Evolutionary conservation across 2,888 invertebrate species (phyloP).

Genomic region (Lamellibrachia columna): DNA sequence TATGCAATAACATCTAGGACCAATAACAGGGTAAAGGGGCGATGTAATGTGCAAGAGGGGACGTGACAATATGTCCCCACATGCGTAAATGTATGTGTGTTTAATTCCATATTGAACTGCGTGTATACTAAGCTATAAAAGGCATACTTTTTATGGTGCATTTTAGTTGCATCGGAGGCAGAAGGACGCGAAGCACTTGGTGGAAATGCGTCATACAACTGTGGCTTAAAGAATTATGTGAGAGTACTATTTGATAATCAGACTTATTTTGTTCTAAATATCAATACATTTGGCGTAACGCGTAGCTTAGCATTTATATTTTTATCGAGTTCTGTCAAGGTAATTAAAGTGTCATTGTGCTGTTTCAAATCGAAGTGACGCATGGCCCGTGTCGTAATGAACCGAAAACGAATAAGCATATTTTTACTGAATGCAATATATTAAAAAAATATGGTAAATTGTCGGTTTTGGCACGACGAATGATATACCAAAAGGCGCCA

Average conservation of each 20-base stretch:
- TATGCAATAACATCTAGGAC: background rate
- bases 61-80: too few species aligned
- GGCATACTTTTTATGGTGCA: background rate
- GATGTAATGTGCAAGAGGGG: background rate
- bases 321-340: background rate
- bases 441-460: background rate
- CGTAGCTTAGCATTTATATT: background rate
- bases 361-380: too few species aligned
- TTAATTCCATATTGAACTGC: background rate
- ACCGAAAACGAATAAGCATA: too few species aligned
- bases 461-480: background rate
- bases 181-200: background rate
- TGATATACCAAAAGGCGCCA: background rate
- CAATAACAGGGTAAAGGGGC: background rate
- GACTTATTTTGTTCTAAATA: background rate
- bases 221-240: background rate
- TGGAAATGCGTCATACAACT: background rate
- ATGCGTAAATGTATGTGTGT: too few species aligned
- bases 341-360: background rate
- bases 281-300: background rate
- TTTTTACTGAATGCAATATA: background rate
- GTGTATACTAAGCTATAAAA: background rate
- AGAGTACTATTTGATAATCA: background rate
- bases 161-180: background rate
- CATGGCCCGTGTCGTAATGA: too few species aligned